Base-by-base conservation (phyloP, 2,113 vertebrate genomes). In the Prolemur simus region DNA sequence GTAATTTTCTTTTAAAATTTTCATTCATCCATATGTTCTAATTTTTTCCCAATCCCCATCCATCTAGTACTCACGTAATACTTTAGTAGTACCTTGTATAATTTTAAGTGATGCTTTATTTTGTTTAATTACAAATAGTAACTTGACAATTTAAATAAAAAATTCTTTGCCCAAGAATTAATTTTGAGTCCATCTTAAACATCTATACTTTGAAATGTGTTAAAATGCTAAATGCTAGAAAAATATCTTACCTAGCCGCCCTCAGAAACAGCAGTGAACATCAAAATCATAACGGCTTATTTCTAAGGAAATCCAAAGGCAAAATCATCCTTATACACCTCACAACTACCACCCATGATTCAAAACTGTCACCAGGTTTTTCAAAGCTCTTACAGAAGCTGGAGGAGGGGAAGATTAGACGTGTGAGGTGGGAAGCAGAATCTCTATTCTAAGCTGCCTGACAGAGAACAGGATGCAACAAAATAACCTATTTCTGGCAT, bases 381-480 rank as follows among this genome's bases (percentile, higher is more conserved):
- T 82, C 76, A 96, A 71, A 87, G 60, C 76, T 94, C 71, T 77
- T 39, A 32, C n/a, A 91, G 83, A 85, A 86, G 85, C 37, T 25
- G 37, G 39, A 52, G 63, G 83, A 39, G 47, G 29, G 56, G 34
- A 71, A 78, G 25, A 85, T 83, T 82, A 95, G 84, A 93, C 73
- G 77, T 27, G 69, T 29, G 47, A 20, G 49, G 42, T 37, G 71
- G 76, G 88, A 73, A 84, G 88, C 3, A 5, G 85, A 91, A 94
- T 88, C 94, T 95, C 94, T 97, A 95, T 96, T 95, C 96, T 95
- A 90, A 95, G 93, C 74, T 90, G 76, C 71, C 77, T 49, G 69
- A 87, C 68, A 74, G 87, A 94, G 85, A 94, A 95, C 93, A 97
- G 93, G 89, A 96, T 66, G 91, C 89, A 96, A 96, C 96, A 95